Base-by-base conservation (phyloP, 2,797 vertebrate genomes). In the Sparus aurata region DNA sequence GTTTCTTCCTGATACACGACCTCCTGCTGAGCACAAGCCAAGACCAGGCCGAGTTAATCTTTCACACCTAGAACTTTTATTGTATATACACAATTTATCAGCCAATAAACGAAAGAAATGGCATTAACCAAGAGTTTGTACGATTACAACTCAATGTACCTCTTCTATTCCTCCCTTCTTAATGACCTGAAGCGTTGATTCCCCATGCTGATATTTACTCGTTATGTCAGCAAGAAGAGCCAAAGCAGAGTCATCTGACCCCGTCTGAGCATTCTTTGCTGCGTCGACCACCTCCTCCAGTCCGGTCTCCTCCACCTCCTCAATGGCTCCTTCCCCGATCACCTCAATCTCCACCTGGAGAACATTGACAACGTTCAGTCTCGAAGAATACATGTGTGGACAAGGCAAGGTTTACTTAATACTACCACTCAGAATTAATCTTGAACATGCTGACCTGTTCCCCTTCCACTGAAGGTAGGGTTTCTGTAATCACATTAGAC, bases 161-260 rank as follows among this genome's bases (percentile, higher is more conserved):
- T 93, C 92, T 15, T 90, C 93, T 75, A 96, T 94, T 78, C 85
- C 96, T 68, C 85, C 93, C 53, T 91, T 94, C 73, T 93, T 95
- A 43, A 93, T 69, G 22, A 94, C 84, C 50, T 97, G 96, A 62
- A 96, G 92, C 34, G 96, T 95, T 81, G 91, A 92, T 65, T 97
- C 96, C 60, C 95, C 98, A 46, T 98, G 98, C 71, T 97, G 98
- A 93, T 99, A 99, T 90, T 99, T 99, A 94, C 98, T 99, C 87
- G 98, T 99, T 80, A 99, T 99, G 87, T 99, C 98, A 5, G 98
- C 98, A 70, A 99, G 94, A 80, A 99, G 94, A 47, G 97, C 98
- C 86, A 99, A 93, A 27, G 98, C 98, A 0, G 98, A 99, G 82
- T 98, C 98, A 76, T 98, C 97, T 0, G 98, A 97, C 8, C 95